Percentiles rank a stretch among this genome's conserved stretches.
These are phyloP conservation scores for Lithobius niger DNA, from an alignment of 1,140 invertebrate genomes.

Conservation along the genomic window DNA sequence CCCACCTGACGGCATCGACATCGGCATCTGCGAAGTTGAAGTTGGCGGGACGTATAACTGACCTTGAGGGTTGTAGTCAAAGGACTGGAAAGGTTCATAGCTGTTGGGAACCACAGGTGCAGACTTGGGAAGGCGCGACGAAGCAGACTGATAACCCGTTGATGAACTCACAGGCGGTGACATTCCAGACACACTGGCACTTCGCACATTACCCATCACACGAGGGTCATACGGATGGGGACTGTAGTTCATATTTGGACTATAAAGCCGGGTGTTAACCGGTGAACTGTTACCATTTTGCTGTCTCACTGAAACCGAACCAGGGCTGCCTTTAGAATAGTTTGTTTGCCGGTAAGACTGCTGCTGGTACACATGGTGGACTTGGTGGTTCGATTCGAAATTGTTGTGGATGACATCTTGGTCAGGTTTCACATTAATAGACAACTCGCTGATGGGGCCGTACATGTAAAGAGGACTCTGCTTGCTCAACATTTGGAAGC, in stretches of 20 bases:
- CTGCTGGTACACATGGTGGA: background rate
- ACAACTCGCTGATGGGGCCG: background rate
- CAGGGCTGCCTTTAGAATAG: too few relatives aligned
- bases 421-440: background rate
- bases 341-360: background rate
- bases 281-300: background rate
- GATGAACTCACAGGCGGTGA: background rate
- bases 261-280: background rate
- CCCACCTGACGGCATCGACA: background rate
- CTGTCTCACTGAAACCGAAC: background rate
- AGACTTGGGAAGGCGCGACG: background rate
- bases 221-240: background rate
- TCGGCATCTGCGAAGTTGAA: too few relatives aligned
- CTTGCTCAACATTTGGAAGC: background rate
- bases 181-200: background rate
- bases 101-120: background rate
- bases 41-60: background rate
- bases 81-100: background rate
- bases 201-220: too few relatives aligned
- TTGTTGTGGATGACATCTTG: background rate
- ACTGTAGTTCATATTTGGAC: background rate
- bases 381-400: background rate
- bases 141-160: background rate
- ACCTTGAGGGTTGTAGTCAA: too few relatives aligned
- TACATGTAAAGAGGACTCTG: background rate